Conservation (phyloP, 2,797 vertebrate genomes). For the Danio jaintianensis region DNA sequence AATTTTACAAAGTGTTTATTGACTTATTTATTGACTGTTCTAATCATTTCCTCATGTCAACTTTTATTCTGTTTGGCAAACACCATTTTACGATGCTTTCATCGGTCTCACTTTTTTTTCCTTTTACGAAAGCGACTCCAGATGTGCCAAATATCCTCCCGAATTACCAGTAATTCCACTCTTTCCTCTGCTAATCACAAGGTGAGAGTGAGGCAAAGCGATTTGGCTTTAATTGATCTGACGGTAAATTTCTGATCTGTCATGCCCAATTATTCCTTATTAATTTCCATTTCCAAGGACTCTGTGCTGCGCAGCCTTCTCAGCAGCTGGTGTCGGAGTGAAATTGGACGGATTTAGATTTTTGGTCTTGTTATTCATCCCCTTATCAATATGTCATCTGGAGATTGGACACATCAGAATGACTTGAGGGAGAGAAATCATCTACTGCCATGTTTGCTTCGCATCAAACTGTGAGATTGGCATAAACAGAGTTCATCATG, state of each 20-base stretch:
- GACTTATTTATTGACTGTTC: not conserved
- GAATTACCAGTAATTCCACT: slow-evolving; percentile 26
- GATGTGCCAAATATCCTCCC: slow-evolving; percentile 43
- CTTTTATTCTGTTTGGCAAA: not conserved
- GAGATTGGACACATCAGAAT: slow-evolving; percentile 55
- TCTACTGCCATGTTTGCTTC: slow-evolving; percentile 60
- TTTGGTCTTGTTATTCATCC: slow-evolving; percentile 55
- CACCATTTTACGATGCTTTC: not conserved
- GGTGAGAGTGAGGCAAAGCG: slow-evolving; percentile 43
- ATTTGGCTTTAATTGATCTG: slow-evolving; percentile 58
- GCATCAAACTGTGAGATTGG: slow-evolving; percentile 48
- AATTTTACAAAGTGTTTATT: not conserved
- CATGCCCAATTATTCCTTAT: slow-evolving; percentile 60
- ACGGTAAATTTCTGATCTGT: slow-evolving; percentile 60
- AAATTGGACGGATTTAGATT: slow-evolving; percentile 59
- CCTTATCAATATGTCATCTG: slow-evolving; percentile 57
- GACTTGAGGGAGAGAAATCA: slow-evolving; percentile 51
- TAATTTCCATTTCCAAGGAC: slow-evolving; percentile 52
- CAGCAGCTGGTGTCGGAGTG: slow-evolving; percentile 45
- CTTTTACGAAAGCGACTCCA: slow-evolving; percentile 19
- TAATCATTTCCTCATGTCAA: not conserved
- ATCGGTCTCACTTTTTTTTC: not conserved
- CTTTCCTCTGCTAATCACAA: slow-evolving; percentile 34
- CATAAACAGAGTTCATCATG: slow-evolving; percentile 14
- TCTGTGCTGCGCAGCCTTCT: slow-evolving; percentile 14